A percentile compares a stretch with the other conserved stretches of the same genome.
Conservation (phyloP, 2,113 vertebrate species). For the Phrynosoma platyrhinos region DNA sequence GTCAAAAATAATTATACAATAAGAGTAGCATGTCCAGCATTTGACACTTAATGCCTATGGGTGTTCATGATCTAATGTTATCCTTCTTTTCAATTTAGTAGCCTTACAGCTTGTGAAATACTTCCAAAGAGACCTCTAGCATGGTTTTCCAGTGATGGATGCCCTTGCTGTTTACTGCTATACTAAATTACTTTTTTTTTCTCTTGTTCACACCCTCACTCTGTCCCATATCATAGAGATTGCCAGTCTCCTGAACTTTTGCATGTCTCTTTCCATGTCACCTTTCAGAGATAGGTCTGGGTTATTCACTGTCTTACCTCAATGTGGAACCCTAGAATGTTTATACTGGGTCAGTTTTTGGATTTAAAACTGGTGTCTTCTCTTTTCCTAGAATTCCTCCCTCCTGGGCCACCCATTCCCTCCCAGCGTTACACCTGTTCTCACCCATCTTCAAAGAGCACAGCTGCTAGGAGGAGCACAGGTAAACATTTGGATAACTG, state of each 20-base stretch:
- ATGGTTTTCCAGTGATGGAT: background rate
- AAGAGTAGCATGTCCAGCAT: background rate
- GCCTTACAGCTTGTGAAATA: background rate
- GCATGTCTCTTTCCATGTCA: background rate
- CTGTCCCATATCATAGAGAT: background rate
- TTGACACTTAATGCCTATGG: background rate
- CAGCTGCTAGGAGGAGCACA: slow-evolving; percentile 87
- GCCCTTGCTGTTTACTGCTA: background rate
- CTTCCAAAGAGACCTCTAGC: background rate
- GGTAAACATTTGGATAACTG: slow-evolving; percentile 58
- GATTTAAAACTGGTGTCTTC: slow-evolving; percentile 8
- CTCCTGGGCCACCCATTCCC: slow-evolving; percentile 90
- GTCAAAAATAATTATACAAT: background rate
- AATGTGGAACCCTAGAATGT: background rate
- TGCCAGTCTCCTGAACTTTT: background rate
- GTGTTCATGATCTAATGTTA: background rate
- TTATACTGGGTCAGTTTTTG: slow-evolving; percentile 6
- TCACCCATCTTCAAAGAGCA: slow-evolving; percentile 92
- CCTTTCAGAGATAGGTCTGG: background rate
- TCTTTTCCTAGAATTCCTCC: slow-evolving; percentile 84
- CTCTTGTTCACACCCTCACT: accelerated
- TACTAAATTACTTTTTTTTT: background rate
- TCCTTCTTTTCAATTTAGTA: background rate
- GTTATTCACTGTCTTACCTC: background rate
- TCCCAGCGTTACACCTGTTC: slow-evolving; percentile 85